Evolutionary conservation across 1,140 invertebrate genomes (phyloP), one percentile per base, ranked within the genome.

Genomic region (Formica selysi): DNA sequence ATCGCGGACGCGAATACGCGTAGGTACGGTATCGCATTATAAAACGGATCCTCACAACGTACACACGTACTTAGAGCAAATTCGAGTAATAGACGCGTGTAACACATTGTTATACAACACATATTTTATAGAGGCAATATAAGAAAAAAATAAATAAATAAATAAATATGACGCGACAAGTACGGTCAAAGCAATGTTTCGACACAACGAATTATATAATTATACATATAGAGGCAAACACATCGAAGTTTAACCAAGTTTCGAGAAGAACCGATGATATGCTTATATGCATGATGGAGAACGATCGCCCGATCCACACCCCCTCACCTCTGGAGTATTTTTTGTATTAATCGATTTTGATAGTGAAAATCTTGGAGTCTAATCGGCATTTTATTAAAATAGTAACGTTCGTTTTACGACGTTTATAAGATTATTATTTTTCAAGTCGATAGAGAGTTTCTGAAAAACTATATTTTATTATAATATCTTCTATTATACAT

Each of bases 121-220:
- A 91, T 93, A 93, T 93, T 94, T 93, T 94, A 93, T 94, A 94
- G 91, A 91, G 93, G 91, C 91, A 91, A 94, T 93, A 94, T 88
- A 89, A 89, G 85, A 73, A 85, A 88, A 80, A 76, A 51, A 51
- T 51, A 51, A 51, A 51, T 51, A 51, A 51, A 51, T 51, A 51
- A 51, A 51, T 51, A 51, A 89, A 86, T 89, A 92, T 89, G 91
- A 93, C 81, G 48, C 48, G 93, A 90, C 93, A 91, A 90, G 92
- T 93, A 94, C 86, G 92, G 92, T 95, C 92, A 95, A 92, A 95
- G 95, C 95, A 95, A 95, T 95, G 94, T 95, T 95, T 95, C 95
- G 93, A 95, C 90, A 95, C 95, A 95, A 95, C 95, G 95, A 95
- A 95, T 95, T 95, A 94, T 93, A 91, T 90, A 88, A 92, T 92